Conservation (phyloP, 2,113 vertebrate species). For the Lathamus discolor region DNA sequence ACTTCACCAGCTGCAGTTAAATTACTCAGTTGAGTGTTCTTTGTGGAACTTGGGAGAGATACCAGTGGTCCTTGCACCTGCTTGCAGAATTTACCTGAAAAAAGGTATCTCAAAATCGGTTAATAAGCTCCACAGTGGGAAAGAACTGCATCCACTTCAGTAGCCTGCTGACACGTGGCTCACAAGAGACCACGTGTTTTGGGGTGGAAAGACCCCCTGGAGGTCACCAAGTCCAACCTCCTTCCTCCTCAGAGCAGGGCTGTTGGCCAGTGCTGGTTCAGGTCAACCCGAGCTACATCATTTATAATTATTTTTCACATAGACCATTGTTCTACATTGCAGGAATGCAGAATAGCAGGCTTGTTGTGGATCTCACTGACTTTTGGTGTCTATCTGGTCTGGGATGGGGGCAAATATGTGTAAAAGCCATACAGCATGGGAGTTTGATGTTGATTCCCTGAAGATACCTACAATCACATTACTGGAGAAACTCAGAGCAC, state of each 20-base stretch:
- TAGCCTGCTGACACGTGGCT: background rate
- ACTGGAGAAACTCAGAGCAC: background rate
- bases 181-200: background rate
- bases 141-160: background rate
- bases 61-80: background rate
- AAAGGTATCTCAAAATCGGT: background rate
- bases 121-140: background rate
- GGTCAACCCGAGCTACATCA: background rate
- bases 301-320: background rate
- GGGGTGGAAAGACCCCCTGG: background rate
- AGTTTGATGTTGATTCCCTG: background rate
- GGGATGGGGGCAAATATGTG: background rate
- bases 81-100: background rate
- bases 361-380: background rate
- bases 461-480: background rate
- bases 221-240: background rate
- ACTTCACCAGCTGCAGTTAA: background rate
- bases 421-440: background rate
- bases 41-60: background rate
- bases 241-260: background rate
- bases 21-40: background rate
- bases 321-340: background rate
- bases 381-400: background rate
- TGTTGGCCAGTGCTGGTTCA: background rate
- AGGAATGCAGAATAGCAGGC: background rate